Evolutionary conservation across 2,113 vertebrate genomes (phyloP), one percentile per base, ranked within the genome.

Genomic region (Parotia lawesii): DNA sequence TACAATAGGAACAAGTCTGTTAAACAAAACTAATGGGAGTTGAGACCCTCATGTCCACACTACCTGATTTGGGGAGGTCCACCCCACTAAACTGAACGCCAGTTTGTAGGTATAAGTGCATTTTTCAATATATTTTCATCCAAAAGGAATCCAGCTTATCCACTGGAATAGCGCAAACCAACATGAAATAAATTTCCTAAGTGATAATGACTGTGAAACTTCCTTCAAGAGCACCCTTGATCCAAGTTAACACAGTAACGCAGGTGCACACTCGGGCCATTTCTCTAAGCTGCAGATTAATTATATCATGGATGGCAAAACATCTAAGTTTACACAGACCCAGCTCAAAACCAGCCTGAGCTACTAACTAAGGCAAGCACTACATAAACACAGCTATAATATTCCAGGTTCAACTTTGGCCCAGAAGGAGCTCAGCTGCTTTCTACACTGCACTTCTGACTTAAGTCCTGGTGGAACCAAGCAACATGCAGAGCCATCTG

Each of bases 181-280:
- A 17, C 1, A 11, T 3, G 15, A 93, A 77, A 60, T 21, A 24
- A 82, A 40, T 10, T 91, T 85, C 28, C 53, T 28, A 51, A 47
- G 27, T 20, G 14, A 44, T 18, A 37, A 60, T 10, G 10, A 44
- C 33, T 11, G 14, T 0, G 0, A 89, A 56, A 48, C 22, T 21
- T 74, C 53, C 31, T 64, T 66, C 29, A 65, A 73, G 45, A 80
- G 56, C 51, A 28, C 12, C 38, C 20, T 70, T 33, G 77, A 51
- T 31, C 14, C 1, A 1, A 84, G 24, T 8, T 57, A 61, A 58
- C n/a, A 28, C 12, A 23, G 15, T 20, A 74, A 42, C 0, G 0
- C 0, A 40, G 35, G 15, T 4, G 22, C 45, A 72, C 7, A 6
- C 61, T 60, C 12, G 4, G 35, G n/a, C 37, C 67, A 22, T 67